Base-by-base conservation (phyloP, 2,888 invertebrate genomes). In the Agapetus fuscipes region DNA sequence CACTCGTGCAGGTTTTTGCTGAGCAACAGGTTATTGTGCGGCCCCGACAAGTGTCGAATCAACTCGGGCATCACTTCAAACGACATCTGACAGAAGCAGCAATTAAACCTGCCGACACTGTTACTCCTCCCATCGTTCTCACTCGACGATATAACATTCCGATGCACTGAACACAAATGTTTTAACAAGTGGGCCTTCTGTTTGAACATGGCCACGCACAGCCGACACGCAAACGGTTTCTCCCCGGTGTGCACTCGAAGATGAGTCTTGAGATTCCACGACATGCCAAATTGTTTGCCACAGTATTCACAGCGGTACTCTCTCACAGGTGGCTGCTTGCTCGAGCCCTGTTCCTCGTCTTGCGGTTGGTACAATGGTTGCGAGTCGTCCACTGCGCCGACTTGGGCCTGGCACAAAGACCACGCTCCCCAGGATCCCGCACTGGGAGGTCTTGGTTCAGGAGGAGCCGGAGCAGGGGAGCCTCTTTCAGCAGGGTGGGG, bases 131-230 rank as follows among this genome's bases (percentile, higher is more conserved):
- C 80, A 51, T 77, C 79, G 46, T 78, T 79, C 55, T 86, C 85
- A 49, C 83, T 82, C 27, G 84, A 83, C 29, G 86, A 85, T 61
- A 88, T 88, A 46, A 88, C 85, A 60, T 86, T 86, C 50, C 88
- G 76, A 71, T 89, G 88, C 45, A 89, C 88, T 48, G 88, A 88
- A 63, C 88, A 88, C 56, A 89, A 72, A 57, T 89, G 88, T 66
- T 88, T 89, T 43, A 89, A 62, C 51, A 89, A 69, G 59, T 89
- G 88, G 4, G 88, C 88, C 59, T 89, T 89, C 56, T 89, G 88
- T 63, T 89, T 89, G 62, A 89, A 89, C 88, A 88, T 89, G 39
- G 88, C 88, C 42, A 88, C 86, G 57, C 88, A 89, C 31, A 88
- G 73, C 52, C 88, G 75, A 71, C 88, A 89, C 50, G 88, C 88